Base-by-base conservation (phyloP, 2,797 vertebrate genomes). In the Sebastes trivittatus region DNA sequence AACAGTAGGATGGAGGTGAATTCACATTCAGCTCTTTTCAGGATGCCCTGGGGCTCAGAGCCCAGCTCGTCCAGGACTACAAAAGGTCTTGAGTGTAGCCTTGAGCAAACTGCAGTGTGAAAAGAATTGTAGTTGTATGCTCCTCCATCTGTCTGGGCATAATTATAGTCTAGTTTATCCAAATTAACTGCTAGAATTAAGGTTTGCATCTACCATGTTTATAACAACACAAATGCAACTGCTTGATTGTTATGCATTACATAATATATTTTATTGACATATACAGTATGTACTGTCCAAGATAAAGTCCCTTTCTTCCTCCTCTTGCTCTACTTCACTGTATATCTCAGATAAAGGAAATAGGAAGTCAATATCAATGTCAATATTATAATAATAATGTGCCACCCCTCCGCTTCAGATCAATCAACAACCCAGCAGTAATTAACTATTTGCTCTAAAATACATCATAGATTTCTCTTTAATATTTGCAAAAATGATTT, bases 361-460 rank as follows among this genome's bases (percentile, higher is more conserved):
- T 94, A 95, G 94, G 96, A 97, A 97, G 94, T 94, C 94, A 95
- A 91, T 93, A 94, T 93, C 90, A 95, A 94, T 52, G 20, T 52
- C 20, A 52, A 52, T 52, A n/a, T 8, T 52, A 1, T 52, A 52
- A 52, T 52, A 52, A n/a, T 52, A 52, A 20, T 94, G 95, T 96
- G 95, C 95, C 94, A 95, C 93, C 95, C 93, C 95, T 95, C 93
- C 94, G 95, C 94, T 95, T 92, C 93, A 95, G 96, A 97, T 97
- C 96, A 97, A 96, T 97, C 93, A 93, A 94, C 95, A 88, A 95
- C 95, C 95, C 93, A 96, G 95, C 95, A 96, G 96, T 97, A 97
- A 97, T 97, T 96, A 97, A 97, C 95, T 95, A 29, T 64, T 66
- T 77, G 13, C 65, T 72, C 25, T 42, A 72, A 78, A 59, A 74